Base-by-base conservation (phyloP, 2,888 invertebrate genomes). In the Scaptomyza tumidula region DNA sequence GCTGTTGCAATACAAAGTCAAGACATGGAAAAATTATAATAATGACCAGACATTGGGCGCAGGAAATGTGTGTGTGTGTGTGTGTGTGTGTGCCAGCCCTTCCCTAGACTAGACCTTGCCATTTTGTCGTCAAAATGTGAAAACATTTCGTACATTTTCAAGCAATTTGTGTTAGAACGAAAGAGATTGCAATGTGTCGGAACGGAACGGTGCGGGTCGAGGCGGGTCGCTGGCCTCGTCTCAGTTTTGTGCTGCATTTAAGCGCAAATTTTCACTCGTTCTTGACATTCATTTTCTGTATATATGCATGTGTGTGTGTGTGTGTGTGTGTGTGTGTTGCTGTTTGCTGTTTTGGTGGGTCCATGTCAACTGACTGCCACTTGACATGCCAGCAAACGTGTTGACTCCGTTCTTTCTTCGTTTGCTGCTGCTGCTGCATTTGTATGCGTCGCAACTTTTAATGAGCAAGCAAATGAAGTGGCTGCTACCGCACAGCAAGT, bases 391-490 rank as follows among this genome's bases (percentile, higher is more conserved):
- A 76, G 78, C 78, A 80, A 86, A 80, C 87, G 87, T 82, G 81
- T 87, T 84, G 87, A 84, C 87, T 87, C 69, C 74, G 59, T 14
- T 50, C n/a, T n/a, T 37, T 37, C 37, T n/a, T 37, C 37, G 37
- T 35, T 35, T 33, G 35, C 5, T 37, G 33, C 46, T 59, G 62
- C 65, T 68, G 69, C 59, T 71, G 76, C 82, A 87, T 87, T 85
- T 87, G 79, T 87, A 78, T 87, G 75, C 78, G 86, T 86, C 79
- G 82, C 88, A 88, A 83, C 79, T 88, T 83, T 83, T 83, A 88
- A 83, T 83, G 83, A 87, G 83, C 86, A 76, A 71, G 82, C 88
- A 83, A 83, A 83, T 83, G 88, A 83, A 83, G 86, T 81, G 78
- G 78, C 81, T 70, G 81, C 68, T 61, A 76, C 68, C 62, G 57